Conservation (phyloP, 1,140 invertebrate genomes). For the Lucilia cuprina region DNA sequence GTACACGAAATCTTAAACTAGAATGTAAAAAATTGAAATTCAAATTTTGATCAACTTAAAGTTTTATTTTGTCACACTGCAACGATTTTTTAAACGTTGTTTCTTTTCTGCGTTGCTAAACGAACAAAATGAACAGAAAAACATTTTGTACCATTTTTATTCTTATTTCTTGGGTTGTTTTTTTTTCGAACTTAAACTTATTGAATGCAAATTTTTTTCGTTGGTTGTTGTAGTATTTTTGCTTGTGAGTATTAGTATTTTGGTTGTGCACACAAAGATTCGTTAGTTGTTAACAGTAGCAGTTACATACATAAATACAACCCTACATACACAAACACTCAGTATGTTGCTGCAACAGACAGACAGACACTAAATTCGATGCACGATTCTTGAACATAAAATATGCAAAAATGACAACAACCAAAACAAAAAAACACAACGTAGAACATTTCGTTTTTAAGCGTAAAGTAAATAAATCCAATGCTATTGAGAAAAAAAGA, state of each 20-base stretch:
- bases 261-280: slow-evolving; percentile 18
- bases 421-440: neutral
- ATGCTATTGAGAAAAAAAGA: neutral
- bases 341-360: neutral
- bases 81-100: neutral
- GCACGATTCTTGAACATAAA: slow-evolving; percentile 30
- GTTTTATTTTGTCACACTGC: slow-evolving; percentile 24
- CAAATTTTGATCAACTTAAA: slow-evolving; percentile 19
- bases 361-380: slow-evolving; percentile 9
- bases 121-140: neutral
- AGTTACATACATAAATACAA: neutral
- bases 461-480: slow-evolving; percentile 25
- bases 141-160: neutral
- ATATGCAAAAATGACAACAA: slow-evolving; percentile 18
- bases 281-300: slow-evolving; percentile 17
- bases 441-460: slow-evolving; percentile 20
- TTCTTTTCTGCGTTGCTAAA: neutral
- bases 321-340: neutral
- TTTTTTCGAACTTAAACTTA: slow-evolving; percentile 21
- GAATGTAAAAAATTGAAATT: neutral
- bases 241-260: neutral
- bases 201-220: slow-evolving; percentile 23
- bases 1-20: neutral
- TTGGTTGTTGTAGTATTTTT: neutral
- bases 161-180: neutral